These are phyloP conservation scores for Cassiopea andromeda DNA, from an alignment of 30 jellyfish, hydroid and myxozoan species.

Conservation along the genomic window DNA sequence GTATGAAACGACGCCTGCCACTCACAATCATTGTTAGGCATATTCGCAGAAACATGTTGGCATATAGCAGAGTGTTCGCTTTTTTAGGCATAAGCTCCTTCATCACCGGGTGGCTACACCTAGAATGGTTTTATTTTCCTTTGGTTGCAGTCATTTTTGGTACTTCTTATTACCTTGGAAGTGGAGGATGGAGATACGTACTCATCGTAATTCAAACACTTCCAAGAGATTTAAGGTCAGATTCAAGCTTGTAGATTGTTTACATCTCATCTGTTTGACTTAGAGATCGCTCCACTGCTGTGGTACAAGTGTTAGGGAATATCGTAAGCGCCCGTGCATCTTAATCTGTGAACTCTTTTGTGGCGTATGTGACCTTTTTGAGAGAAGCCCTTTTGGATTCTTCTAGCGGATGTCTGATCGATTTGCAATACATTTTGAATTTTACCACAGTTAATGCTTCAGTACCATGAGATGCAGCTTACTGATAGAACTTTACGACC, in stretches of 20 bases:
- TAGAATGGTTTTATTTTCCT: constrained; percentile 55
- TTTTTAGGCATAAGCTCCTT: constrained; percentile 54
- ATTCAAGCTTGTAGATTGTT: background rate
- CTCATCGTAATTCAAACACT: constrained; percentile 43
- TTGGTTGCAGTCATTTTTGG: constrained; percentile 34
- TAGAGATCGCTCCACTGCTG: too few species aligned
- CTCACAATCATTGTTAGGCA: constrained; percentile 29
- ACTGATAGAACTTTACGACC: too few species aligned
- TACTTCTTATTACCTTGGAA: constrained; percentile 41
- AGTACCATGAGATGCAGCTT: too few species aligned
- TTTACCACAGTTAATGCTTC: too few species aligned
- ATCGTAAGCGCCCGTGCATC: too few species aligned
- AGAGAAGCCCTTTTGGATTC: too few species aligned
- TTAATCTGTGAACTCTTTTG: too few species aligned
- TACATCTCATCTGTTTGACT: background rate
- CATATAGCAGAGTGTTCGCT: constrained; percentile 34
- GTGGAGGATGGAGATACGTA: constrained; percentile 76
- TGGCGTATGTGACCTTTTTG: too few species aligned
- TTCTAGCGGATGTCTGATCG: too few species aligned
- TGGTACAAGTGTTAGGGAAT: too few species aligned
- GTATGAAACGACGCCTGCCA: constrained; percentile 21
- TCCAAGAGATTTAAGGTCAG: constrained; percentile 71
- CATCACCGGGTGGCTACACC: constrained; percentile 48
- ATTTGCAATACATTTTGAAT: too few species aligned
- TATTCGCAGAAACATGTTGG: constrained; percentile 51